These are phyloP conservation scores for Apocrypta bakeri DNA, from an alignment of 1,140 invertebrate species.

Conservation along the genomic window DNA sequence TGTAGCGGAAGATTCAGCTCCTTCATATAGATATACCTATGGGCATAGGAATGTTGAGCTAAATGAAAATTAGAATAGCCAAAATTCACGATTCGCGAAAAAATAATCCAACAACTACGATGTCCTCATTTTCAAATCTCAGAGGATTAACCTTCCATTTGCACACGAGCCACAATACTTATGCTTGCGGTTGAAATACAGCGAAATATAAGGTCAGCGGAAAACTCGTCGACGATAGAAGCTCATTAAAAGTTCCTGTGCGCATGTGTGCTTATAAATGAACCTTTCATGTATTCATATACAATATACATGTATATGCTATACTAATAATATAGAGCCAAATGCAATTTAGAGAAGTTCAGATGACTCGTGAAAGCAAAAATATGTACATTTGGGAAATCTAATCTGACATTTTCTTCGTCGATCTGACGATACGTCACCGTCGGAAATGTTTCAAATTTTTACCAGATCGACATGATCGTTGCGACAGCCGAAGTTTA, in stretches of 20 bases:
- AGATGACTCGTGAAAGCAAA: slow-evolving; percentile 53
- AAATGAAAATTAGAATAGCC: slow-evolving; percentile 36
- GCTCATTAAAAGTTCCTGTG: background rate
- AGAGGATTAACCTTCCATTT: slow-evolving; percentile 52
- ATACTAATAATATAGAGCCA: background rate
- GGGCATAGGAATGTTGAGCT: background rate
- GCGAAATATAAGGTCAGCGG: background rate
- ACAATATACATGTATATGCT: background rate
- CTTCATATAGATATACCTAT: too few species aligned
- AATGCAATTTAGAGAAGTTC: slow-evolving; percentile 38
- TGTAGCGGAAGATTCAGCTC: background rate
- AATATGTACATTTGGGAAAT: slow-evolving; percentile 55
- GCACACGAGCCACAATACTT: slow-evolving; percentile 46
- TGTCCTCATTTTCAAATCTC: slow-evolving; percentile 5
- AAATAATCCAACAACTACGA: slow-evolving; percentile 16
- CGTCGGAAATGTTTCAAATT: slow-evolving; percentile 86
- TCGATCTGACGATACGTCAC: slow-evolving; percentile 78
- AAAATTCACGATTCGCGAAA: slow-evolving; percentile 44
- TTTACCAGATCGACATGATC: slow-evolving; percentile 83
- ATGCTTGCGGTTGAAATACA: slow-evolving; percentile 6
- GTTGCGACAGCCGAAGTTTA: slow-evolving; percentile 80
- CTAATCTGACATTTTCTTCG: slow-evolving; percentile 30
- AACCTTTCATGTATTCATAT: too few species aligned
- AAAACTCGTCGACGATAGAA: background rate
- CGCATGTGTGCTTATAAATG: too few species aligned